phyloP scores from a whole-genome alignment of 2,113 vertebrate species.

The Murina feae region DNA sequence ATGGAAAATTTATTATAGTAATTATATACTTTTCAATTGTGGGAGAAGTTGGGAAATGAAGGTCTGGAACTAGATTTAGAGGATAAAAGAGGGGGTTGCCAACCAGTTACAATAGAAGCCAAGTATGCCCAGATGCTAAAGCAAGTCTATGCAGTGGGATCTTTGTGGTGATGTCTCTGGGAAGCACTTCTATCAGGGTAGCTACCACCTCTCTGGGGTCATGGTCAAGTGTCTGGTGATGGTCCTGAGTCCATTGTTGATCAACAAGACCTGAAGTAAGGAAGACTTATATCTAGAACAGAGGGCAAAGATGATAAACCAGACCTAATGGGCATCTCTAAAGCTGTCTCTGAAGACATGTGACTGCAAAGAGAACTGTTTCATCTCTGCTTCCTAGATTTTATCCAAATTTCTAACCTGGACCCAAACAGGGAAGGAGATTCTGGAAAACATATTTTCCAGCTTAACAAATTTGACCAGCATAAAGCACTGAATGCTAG shows the following conservation, averaged over 20 bases:
- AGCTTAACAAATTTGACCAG: not conserved
- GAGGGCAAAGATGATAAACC: not conserved
- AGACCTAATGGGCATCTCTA: not conserved
- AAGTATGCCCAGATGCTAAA: not conserved
- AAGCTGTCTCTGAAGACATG: not conserved
- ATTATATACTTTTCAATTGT: not conserved
- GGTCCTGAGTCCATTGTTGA: not conserved
- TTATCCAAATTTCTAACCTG: not conserved
- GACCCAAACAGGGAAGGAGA: not conserved
- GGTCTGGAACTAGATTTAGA: not conserved
- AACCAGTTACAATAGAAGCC: not conserved
- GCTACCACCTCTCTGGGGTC: not conserved
- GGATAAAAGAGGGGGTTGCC: not conserved
- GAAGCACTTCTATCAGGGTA: not conserved
- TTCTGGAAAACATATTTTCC: not conserved
- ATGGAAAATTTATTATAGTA: not conserved
- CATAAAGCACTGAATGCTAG: not conserved
- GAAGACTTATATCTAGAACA: not conserved
- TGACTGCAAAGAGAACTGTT: not conserved
- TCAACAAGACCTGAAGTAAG: not conserved
- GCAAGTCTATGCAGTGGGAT: too few species aligned
- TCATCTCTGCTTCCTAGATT: not conserved
- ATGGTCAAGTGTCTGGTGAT: not conserved
- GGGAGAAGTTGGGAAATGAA: not conserved
- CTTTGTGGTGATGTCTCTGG: not conserved